Conservation (phyloP, 2,797 vertebrate species). For the Esox masquinongy region DNA sequence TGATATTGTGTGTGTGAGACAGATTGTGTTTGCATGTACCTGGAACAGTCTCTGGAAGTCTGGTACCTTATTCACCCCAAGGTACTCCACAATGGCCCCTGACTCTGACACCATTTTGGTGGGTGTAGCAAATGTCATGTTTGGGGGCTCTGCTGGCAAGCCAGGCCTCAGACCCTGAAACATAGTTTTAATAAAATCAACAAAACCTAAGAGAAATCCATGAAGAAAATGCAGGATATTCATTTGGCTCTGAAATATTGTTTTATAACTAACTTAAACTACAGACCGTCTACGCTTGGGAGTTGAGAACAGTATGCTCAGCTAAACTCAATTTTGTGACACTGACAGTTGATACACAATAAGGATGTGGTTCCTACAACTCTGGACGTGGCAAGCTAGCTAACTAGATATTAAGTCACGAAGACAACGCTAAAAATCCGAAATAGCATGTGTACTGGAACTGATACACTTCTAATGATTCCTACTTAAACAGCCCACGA, state of each 20-base stretch:
- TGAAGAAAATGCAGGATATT: no score
- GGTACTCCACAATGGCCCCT: conserved; percentile 67
- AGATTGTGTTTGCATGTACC: conserved; percentile 69
- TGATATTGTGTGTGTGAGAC: not conserved
- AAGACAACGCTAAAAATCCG: not conserved
- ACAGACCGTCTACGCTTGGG: no score
- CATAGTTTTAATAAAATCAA: not conserved
- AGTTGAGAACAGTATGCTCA: no score
- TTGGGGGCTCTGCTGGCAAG: conserved; percentile 74
- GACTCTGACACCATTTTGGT: conserved; percentile 80
- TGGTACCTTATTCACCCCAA: conserved; percentile 84
- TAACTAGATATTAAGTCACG: not conserved
- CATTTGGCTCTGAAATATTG: no score
- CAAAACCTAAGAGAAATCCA: not conserved
- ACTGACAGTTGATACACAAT: not conserved
- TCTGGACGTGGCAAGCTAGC: not conserved
- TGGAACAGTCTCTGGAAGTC: conserved; percentile 92
- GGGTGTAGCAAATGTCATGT: conserved; percentile 84
- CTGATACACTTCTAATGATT: not conserved
- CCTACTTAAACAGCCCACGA: not conserved
- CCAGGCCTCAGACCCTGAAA: conserved; percentile 84
- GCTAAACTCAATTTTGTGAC: not conserved
- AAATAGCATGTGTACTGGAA: not conserved
- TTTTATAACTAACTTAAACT: no score
- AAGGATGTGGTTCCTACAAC: not conserved